Evolutionary conservation across 2,113 vertebrate genomes (phyloP), one percentile per base, ranked within the genome.

Genomic region (Mungos mungo): DNA sequence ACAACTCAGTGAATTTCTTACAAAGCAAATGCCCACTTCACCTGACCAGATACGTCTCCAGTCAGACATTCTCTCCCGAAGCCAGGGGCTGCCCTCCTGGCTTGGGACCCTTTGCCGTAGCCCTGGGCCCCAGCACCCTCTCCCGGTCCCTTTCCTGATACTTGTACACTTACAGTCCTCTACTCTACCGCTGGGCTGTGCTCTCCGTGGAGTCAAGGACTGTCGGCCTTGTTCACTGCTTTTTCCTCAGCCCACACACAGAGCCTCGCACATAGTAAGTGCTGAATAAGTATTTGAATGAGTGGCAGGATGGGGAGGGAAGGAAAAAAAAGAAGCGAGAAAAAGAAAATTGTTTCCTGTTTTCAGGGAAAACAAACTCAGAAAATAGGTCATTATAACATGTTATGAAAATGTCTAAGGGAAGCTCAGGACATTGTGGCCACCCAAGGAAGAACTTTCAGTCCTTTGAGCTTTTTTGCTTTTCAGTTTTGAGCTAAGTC

Each of bases 1-100:
- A 14, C 47, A 54, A 16, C 76, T 93, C 65, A 45, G 41, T 76
- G 71, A 97, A 60, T 69, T 76, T 88, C 52, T 47, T 84, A 90
- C 65, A 74, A 63, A 79, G 80, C 57, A 92, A 45, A 31, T 11
- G 25, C n/a, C 69, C 31, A 14, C 23, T 27, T 96, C 21, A 21
- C 72, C 21, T 65, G 35, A 57, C 54, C 86, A 79, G 69, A 13
- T 12, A 85, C 60, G 15, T 33, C 8, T 76, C 12, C 4, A 1
- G 27, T 60, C 31, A 41, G 12, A 7, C 2, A 0, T 57, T 84
- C 74, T 65, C 25, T 93, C 57, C 79, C 2, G 2, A 35, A 77
- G 27, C 47, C 77, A 79, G 29, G 11, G 5, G 3, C 87, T 69
- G 12, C 35, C 45, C 63, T 81, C 18, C 23, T 5, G 50, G 52